phyloP scores from a whole-genome alignment of 2,888 invertebrate species.

The Pollenia griseotomentosa region DNA sequence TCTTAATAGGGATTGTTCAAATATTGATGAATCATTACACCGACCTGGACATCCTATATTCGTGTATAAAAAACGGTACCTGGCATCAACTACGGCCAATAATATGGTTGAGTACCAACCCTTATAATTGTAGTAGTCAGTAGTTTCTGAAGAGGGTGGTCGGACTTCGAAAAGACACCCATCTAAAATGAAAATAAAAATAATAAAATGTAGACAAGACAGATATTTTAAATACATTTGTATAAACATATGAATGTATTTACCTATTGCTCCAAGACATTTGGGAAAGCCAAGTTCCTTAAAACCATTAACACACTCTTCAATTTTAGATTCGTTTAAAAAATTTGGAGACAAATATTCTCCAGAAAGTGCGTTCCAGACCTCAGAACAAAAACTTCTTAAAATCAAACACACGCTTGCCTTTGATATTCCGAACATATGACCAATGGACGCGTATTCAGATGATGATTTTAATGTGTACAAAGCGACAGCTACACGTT shows the following conservation, averaged over 20 bases:
- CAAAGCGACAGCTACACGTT: conserved; percentile 21
- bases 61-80: no score
- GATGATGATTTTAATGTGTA: conserved; percentile 26
- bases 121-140: no score
- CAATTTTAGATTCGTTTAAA: neutral
- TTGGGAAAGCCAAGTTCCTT: conserved; percentile 17
- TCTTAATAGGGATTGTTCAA: neutral
- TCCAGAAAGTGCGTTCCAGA: no score
- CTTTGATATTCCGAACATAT: conserved; percentile 19
- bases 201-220: no score
- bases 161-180: no score
- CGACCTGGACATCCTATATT: no score
- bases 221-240: no score
- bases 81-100: no score
- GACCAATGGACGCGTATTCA: conserved; percentile 17
- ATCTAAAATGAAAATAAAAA: no score
- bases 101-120: no score
- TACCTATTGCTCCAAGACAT: conserved; percentile 16
- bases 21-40: neutral
- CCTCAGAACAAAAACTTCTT: neutral
- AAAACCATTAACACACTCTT: conserved; percentile 24
- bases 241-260: neutral
- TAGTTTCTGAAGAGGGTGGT: no score
- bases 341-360: neutral
- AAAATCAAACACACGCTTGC: conserved; percentile 1